Evolutionary conservation across 92 coral and sea anemone species (phyloP), one percentile per base, ranked within the genome.

Genomic region (Bergia sp.): DNA sequence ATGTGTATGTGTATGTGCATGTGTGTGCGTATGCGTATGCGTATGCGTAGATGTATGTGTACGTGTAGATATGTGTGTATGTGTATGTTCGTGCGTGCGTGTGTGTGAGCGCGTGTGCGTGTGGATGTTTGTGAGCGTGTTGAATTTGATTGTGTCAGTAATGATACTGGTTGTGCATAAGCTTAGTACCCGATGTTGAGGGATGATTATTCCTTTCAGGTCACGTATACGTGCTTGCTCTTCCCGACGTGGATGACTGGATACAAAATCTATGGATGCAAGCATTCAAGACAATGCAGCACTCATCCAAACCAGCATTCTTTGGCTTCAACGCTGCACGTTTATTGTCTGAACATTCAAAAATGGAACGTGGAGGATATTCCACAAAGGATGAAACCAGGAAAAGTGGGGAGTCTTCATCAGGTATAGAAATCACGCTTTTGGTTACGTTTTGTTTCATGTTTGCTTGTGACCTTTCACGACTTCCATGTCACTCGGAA

Each of bases 181-280:
- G 37, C n/a, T 2, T 41, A 3, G n/a, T 2, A 8, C 10, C 21
- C 15, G n/a, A 61, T 18, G 7, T 16, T 29, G 29, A 29, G 29
- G 29, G 29, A 29, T 29, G 29, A 29, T 29, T 29, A 29, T 29
- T 3, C 18, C 21, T 41, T 40, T 4, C 79, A 76, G 79, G 79
- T 76, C 79, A 76, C 45, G 2, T 76, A 53, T 40, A 16, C 8
- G 45, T 5, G 37, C 79, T 18, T 9, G 23, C 79, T 16, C 79
- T 76, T 3, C 79, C 79, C 45, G 49, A 76, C 79, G 41, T 11
- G 12, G 23, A 76, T 40, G 50, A 76, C 53, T 76, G 79, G 79
- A 76, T 76, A 20, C 49, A 76, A n/a, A 41, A 40, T 76, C 45
- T 76, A 12, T 76, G 79, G 79, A 76, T 76, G 79, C 53, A 76